Evolutionary conservation across 2,888 invertebrate genomes (phyloP).

Genomic region (Epinotia nisella): DNA sequence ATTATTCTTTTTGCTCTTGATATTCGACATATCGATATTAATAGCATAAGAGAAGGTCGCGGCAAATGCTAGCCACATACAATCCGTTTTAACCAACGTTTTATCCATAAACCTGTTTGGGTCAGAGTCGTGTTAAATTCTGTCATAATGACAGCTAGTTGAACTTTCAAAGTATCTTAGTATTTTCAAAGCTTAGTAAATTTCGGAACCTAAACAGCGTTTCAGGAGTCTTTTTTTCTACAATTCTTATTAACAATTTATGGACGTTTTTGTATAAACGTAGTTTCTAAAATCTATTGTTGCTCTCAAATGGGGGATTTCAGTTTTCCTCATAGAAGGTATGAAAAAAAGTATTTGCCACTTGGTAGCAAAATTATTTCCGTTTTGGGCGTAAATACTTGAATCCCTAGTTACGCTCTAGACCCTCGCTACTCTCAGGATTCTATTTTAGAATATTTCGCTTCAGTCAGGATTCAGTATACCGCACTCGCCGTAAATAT

Average conservation of each 20-base stretch:
- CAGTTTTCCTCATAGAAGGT: no score
- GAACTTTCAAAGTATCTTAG: constrained; percentile 28
- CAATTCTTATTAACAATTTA: constrained; percentile 11
- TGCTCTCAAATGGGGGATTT: no score
- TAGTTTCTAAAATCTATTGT: constrained; percentile 5
- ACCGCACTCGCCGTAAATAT: no score
- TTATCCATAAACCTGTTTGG: constrained; percentile 5
- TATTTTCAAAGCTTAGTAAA: constrained; percentile 26
- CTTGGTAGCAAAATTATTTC: no score
- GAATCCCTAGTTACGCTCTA: no score
- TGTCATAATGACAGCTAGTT: constrained; percentile 30
- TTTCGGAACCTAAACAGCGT: constrained; percentile 36
- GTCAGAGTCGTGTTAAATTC: constrained; percentile 16
- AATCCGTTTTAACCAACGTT: constrained; percentile 1
- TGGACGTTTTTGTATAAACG: neutral
- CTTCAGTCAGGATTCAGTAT: no score
- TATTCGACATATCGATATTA: neutral
- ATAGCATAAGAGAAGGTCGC: neutral
- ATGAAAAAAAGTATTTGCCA: neutral
- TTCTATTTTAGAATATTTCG: no score
- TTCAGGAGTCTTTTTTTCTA: constrained; percentile 19
- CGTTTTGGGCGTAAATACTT: no score
- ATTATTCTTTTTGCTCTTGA: no score
- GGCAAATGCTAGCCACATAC: neutral
- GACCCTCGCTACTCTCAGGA: no score